These are phyloP conservation scores for Saturnia japonica DNA, from an alignment of 2,888 invertebrate genomes.

Conservation along the genomic window DNA sequence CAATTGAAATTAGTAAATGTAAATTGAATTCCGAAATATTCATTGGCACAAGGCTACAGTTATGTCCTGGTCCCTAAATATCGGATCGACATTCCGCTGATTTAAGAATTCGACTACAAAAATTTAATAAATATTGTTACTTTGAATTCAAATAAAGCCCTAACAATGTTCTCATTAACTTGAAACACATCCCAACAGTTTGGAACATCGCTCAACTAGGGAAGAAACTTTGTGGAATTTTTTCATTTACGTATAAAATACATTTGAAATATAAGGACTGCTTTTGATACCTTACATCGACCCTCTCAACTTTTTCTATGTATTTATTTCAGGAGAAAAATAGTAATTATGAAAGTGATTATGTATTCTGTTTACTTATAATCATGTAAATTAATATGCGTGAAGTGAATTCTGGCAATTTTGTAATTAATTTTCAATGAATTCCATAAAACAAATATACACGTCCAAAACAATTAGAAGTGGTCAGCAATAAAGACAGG, in stretches of 20 bases:
- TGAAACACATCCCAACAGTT: background rate
- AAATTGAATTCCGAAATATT: background rate
- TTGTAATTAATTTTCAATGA: too few relatives aligned
- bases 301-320: background rate
- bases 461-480: too few relatives aligned
- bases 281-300: background rate
- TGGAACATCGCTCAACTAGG: background rate
- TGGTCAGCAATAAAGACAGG: too few relatives aligned
- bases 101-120: background rate
- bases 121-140: background rate
- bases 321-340: background rate
- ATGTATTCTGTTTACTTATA: too few relatives aligned
- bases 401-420: too few relatives aligned
- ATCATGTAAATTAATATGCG: too few relatives aligned
- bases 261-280: background rate
- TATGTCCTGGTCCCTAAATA: background rate
- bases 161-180: background rate
- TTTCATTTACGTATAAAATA: background rate
- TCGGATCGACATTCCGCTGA: background rate
- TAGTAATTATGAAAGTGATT: background rate
- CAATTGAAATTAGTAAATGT: background rate
- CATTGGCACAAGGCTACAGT: background rate
- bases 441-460: too few relatives aligned
- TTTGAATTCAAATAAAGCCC: conserved; percentile 3
- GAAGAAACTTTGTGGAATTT: background rate